A percentile compares a stretch with the other conserved stretches of the same genome.
phyloP scores from a whole-genome alignment of 2,113 vertebrate genomes.

The Chionis minor region DNA sequence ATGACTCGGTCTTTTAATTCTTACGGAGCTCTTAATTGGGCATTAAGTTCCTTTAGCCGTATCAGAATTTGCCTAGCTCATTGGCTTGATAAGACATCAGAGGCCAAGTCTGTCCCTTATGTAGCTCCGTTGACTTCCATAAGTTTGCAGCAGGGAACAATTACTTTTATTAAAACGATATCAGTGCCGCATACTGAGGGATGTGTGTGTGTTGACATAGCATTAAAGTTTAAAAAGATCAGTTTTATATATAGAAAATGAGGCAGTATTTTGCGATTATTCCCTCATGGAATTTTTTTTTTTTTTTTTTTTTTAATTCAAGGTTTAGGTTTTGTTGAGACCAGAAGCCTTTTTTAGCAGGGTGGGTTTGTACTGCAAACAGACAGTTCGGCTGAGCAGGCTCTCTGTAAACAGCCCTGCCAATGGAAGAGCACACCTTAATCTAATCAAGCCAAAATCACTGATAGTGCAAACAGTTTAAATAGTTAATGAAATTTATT shows the following conservation, averaged over 20 bases:
- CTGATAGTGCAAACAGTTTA: neutral
- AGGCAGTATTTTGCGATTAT: neutral
- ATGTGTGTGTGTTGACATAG: neutral
- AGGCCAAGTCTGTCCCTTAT: neutral
- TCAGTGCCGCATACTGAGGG: neutral
- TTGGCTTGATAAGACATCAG: slow-evolving; percentile 10
- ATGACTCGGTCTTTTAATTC: neutral
- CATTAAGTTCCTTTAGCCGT: neutral
- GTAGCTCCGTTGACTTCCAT: neutral
- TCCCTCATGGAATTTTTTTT: neutral
- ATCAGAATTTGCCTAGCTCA: slow-evolving; percentile 20
- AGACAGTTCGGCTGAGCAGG: neutral
- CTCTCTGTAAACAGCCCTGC: neutral
- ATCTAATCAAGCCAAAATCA: neutral
- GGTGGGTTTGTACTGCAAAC: neutral
- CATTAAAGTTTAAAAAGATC: neutral
- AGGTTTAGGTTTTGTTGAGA: neutral
- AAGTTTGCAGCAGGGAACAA: neutral
- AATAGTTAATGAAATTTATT: neutral
- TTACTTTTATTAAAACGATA: neutral
- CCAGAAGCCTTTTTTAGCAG: neutral
- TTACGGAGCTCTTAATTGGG: slow-evolving; percentile 3
- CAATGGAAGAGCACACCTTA: neutral
- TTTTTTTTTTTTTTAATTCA: neutral
- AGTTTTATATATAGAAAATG: neutral